Percentiles rank a stretch among this genome's conserved stretches.
These are phyloP conservation scores for Loris lydekkerianus DNA, from an alignment of 2,797 vertebrate species.

Conservation along the genomic window DNA sequence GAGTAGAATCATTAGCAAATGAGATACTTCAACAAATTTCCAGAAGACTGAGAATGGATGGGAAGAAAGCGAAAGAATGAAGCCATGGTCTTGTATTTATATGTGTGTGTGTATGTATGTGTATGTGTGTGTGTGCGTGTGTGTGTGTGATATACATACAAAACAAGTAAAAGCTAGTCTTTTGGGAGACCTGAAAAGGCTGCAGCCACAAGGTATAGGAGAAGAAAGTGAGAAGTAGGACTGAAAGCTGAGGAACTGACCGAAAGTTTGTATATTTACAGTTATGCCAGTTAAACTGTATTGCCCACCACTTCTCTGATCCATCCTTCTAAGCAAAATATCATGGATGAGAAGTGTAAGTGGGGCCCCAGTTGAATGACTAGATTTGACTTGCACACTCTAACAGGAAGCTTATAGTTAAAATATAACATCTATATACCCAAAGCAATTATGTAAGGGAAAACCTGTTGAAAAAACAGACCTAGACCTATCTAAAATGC, in stretches of 20 bases:
- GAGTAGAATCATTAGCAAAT: background rate
- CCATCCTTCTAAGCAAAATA: background rate
- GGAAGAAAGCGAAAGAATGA: background rate
- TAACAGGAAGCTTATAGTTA: background rate
- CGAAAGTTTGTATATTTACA: background rate
- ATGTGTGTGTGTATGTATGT: background rate
- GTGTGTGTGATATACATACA: background rate
- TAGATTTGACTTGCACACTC: background rate
- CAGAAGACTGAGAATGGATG: background rate
- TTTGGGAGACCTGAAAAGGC: background rate
- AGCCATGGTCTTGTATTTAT: background rate
- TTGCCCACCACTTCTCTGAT: background rate
- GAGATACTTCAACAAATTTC: background rate
- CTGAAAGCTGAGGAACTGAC: background rate
- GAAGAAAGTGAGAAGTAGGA: background rate
- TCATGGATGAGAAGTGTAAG: background rate
- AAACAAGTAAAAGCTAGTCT: background rate
- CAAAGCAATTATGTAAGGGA: background rate
- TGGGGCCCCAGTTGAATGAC: background rate
- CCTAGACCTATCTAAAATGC: background rate
- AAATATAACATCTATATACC: background rate
- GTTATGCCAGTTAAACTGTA: background rate
- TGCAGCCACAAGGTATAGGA: background rate
- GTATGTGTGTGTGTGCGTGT: background rate
- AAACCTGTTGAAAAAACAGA: background rate